Evolutionary conservation across 1,140 invertebrate species (phyloP).

Genomic region (Sycophila sp.): DNA sequence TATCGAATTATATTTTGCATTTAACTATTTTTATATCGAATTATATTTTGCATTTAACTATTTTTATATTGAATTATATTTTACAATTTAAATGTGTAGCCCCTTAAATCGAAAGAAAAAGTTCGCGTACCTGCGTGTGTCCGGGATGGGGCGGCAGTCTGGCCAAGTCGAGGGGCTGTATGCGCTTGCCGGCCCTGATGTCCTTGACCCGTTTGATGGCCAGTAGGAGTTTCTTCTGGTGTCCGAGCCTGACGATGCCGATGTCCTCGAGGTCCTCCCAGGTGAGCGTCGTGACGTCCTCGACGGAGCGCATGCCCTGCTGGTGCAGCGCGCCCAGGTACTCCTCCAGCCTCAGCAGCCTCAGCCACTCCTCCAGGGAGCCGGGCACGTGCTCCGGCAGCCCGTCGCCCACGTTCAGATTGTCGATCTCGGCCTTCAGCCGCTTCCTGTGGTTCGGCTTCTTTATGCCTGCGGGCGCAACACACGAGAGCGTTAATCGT

Average conservation of each 20-base stretch:
- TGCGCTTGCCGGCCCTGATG: constrained; percentile 86
- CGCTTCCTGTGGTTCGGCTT: constrained; percentile 97
- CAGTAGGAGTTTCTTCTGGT: constrained; percentile 97
- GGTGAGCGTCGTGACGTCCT: constrained; percentile 91
- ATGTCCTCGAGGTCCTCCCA: constrained; percentile 99
- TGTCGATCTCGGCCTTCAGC: constrained; percentile 95
- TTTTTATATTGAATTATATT: too few species aligned
- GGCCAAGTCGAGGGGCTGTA: constrained; percentile 71
- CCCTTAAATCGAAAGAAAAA: too few species aligned
- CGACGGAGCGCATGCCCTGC: constrained; percentile 94
- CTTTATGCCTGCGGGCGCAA: constrained; percentile 76
- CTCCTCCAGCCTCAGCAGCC: constrained; percentile 88
- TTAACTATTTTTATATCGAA: too few species aligned
- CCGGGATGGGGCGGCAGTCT: constrained; percentile 70
- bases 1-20: too few species aligned
- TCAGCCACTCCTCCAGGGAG: constrained; percentile 93
- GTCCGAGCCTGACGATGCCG: constrained; percentile 93
- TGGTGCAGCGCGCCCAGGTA: constrained; percentile 88
- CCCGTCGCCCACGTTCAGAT: constrained; percentile 93
- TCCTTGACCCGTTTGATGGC: constrained; percentile 98
- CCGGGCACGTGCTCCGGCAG: constrained; percentile 92
- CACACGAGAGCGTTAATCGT: background rate
- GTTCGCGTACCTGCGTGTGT: constrained; percentile 63
- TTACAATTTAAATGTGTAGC: too few species aligned
- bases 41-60: too few species aligned